Evolutionary conservation across 2,113 vertebrate genomes (phyloP), one percentile per base, ranked within the genome.

Genomic region (Larimichthys polyactis): DNA sequence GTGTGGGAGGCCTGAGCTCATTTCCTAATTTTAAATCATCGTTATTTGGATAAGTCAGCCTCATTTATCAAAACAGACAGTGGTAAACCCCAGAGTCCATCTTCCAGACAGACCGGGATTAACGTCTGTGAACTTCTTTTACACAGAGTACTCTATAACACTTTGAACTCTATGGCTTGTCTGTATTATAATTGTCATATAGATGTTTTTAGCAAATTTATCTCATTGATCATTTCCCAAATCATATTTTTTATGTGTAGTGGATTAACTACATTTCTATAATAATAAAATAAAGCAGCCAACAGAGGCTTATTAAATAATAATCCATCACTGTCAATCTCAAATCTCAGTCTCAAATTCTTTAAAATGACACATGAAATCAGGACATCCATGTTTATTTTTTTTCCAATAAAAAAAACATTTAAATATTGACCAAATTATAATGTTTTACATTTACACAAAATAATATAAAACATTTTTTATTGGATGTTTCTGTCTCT

Each of bases 1-100:
- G 0, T 46, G 48, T 3, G 7, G 14, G n/a, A 79, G n/a, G 51
- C 24, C 19, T 84, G 81, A 82, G 60, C 55, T 82, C 67, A 81
- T 67, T 49, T 66, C 43, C 76, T 78, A 75, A 89, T 62, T 87
- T 80, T 81, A 73, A 46, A 4, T 72, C 20, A 64, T 55, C 7
- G 9, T 65, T 66, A 62, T 40, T 77, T 64, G 57, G 54, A 76
- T 72, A 14, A 70, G 29, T 76, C 57, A 32, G 55, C 29, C 24
- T 71, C 27, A 16, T 84, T 78, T 49, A 78, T 65, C n/a, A 51
- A 57, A 46, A 17, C 36, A 85, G 54, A 84, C 60, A 46, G 58
- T 36, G 43, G 16, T 67, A 72, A 76, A 16, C 32, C 60, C 22
- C 36, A 17, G 65, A 71, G 36, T 66, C 29, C 46, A 68, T 67